phyloP scores from a whole-genome alignment of 2,888 invertebrate species.

The Agriopis leucophaearia region DNA sequence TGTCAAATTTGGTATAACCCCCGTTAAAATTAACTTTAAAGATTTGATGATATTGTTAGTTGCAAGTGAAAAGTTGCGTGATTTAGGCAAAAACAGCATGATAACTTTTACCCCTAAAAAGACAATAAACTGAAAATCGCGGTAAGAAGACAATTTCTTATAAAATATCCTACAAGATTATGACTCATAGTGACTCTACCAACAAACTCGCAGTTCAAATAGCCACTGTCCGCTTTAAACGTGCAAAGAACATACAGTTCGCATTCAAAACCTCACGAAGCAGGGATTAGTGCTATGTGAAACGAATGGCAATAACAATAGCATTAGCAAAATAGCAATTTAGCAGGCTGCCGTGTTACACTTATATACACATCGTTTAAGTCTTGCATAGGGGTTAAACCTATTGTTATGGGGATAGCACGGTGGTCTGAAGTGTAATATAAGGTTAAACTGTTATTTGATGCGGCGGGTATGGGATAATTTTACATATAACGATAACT shows the following conservation, averaged over 20 bases:
- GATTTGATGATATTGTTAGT: too few relatives aligned
- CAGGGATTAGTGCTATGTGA: constrained; percentile 26
- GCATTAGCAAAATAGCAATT: constrained; percentile 19
- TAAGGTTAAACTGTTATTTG: constrained; percentile 23
- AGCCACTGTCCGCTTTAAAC: constrained; percentile 15
- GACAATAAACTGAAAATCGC: background rate
- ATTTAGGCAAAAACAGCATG: too few relatives aligned
- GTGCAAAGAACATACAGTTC: constrained; percentile 16
- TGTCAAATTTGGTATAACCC: too few relatives aligned
- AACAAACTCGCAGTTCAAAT: constrained; percentile 1
- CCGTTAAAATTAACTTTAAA: too few relatives aligned
- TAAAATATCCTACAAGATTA: constrained; percentile 1
- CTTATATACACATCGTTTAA: constrained; percentile 26
- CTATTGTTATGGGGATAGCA: constrained; percentile 23
- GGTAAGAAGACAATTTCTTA: background rate
- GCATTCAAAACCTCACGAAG: constrained; percentile 24
- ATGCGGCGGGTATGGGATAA: constrained; percentile 1
- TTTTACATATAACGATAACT: constrained; percentile 1
- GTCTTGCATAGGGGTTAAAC: constrained; percentile 16
- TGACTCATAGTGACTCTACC: constrained; percentile 2
- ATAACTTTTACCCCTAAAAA: background rate
- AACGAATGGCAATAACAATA: constrained; percentile 28
- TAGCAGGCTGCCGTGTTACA: constrained; percentile 21
- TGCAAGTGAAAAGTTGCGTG: too few relatives aligned
- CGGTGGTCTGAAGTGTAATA: constrained; percentile 20